Percentiles rank a stretch among this genome's conserved stretches.
Evolutionary conservation across 2,113 vertebrate species (phyloP).

Genomic region (Mystacornis crossleyi): DNA sequence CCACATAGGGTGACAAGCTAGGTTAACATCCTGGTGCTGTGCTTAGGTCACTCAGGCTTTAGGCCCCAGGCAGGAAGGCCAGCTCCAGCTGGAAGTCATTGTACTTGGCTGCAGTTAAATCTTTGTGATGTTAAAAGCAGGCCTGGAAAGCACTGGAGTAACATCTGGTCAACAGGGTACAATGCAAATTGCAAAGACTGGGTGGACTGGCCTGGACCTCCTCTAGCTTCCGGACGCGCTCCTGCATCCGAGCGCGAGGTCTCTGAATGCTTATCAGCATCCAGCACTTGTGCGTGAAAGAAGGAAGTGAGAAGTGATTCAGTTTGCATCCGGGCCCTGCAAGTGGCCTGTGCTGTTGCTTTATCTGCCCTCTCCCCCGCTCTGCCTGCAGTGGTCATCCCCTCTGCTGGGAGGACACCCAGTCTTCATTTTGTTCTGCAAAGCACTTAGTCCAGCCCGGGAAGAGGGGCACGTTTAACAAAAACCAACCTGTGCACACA

Average conservation of each 20-base stretch:
- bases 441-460: fast-evolving
- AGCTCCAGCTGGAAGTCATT: background rate
- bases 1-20: background rate
- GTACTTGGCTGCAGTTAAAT: background rate
- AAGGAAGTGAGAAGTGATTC: background rate
- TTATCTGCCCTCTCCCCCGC: background rate
- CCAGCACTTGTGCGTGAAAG: background rate
- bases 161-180: background rate
- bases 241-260: background rate
- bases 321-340: background rate
- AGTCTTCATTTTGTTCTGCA: background rate
- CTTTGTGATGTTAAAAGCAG: conserved; percentile 13
- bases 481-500: background rate
- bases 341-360: background rate
- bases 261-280: background rate
- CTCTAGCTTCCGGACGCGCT: background rate
- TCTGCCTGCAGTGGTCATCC: fast-evolving
- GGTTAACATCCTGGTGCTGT: background rate
- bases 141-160: background rate
- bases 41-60: background rate
- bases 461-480: background rate
- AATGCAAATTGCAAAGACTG: background rate
- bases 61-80: background rate
- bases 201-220: background rate
- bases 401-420: background rate